These are phyloP conservation scores for Oligia fasciuncula DNA, from an alignment of 2,888 invertebrate genomes.

Conservation along the genomic window DNA sequence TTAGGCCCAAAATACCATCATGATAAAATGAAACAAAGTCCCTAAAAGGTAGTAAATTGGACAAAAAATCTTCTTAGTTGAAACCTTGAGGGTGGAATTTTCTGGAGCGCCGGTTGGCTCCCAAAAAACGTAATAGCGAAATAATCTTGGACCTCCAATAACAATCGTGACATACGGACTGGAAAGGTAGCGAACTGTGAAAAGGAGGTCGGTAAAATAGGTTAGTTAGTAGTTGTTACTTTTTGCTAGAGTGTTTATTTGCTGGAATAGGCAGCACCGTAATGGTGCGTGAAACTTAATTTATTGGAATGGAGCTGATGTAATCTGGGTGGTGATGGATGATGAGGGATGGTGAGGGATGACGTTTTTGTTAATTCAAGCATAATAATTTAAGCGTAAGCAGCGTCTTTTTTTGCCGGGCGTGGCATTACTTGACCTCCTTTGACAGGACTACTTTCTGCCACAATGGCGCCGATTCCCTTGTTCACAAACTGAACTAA, in stretches of 20 bases:
- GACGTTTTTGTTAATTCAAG: neutral
- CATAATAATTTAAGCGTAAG: too few species aligned
- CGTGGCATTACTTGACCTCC: neutral
- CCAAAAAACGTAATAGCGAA: slow-evolving; percentile 67
- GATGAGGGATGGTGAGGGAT: too few species aligned
- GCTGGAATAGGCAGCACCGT: neutral
- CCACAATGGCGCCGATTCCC: neutral
- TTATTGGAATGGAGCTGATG: neutral
- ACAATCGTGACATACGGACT: slow-evolving; percentile 59
- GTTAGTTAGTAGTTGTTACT: slow-evolving; percentile 5
- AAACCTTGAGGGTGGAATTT: slow-evolving; percentile 53
- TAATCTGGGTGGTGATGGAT: too few species aligned
- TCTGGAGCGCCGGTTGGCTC: slow-evolving; percentile 52
- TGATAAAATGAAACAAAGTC: slow-evolving; percentile 52
- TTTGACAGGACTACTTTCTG: neutral
- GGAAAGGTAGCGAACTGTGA: slow-evolving; percentile 17
- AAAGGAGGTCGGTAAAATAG: slow-evolving; percentile 28
- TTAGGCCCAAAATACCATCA: slow-evolving; percentile 50
- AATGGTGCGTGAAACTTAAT: neutral
- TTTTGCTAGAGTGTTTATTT: slow-evolving; percentile 11
- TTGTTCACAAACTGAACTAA: too few species aligned
- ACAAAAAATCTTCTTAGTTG: slow-evolving; percentile 61
- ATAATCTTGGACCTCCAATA: slow-evolving; percentile 65
- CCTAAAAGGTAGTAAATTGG: slow-evolving; percentile 64
- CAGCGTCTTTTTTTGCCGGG: too few species aligned